Conservation (phyloP, 2,797 vertebrate genomes). For the Acrocephalus scirpaceus region DNA sequence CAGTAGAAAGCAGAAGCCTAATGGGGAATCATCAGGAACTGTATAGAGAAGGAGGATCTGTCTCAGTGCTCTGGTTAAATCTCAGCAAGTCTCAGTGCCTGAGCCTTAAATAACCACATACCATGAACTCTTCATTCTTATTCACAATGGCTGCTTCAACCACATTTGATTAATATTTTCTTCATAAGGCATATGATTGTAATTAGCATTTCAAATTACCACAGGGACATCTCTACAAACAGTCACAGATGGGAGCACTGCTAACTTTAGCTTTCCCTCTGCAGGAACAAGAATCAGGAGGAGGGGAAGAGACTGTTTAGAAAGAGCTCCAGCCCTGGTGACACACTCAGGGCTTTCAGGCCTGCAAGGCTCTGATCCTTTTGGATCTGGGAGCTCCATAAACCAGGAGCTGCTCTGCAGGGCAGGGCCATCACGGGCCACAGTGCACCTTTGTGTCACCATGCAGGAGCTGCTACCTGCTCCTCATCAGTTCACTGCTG, state of each 20-base stretch:
- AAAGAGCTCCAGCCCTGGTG: not conserved
- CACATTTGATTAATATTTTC: constrained; percentile 62
- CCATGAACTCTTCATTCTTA: not conserved
- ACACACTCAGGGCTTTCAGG: not conserved
- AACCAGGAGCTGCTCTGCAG: not conserved
- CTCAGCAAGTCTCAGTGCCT: not conserved
- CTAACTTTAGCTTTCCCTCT: constrained; percentile 63
- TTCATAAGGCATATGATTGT: constrained; percentile 52
- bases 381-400: not conserved
- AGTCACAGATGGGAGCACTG: constrained; percentile 58
- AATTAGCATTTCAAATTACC: constrained; percentile 70
- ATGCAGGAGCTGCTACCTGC: not conserved
- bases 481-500: not conserved
- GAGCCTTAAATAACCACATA: not conserved
- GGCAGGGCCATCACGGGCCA: not conserved
- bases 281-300: constrained; percentile 14
- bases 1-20: not conserved
- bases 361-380: not conserved
- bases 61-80: not conserved
- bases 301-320: constrained; percentile 21
- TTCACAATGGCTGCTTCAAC: constrained; percentile 5
- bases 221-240: constrained; percentile 46
- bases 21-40: not conserved
- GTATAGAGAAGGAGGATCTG: not conserved
- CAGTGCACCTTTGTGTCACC: not conserved